These are phyloP conservation scores for Lagopus leucura DNA, from an alignment of 2,113 vertebrate genomes.

Conservation along the genomic window DNA sequence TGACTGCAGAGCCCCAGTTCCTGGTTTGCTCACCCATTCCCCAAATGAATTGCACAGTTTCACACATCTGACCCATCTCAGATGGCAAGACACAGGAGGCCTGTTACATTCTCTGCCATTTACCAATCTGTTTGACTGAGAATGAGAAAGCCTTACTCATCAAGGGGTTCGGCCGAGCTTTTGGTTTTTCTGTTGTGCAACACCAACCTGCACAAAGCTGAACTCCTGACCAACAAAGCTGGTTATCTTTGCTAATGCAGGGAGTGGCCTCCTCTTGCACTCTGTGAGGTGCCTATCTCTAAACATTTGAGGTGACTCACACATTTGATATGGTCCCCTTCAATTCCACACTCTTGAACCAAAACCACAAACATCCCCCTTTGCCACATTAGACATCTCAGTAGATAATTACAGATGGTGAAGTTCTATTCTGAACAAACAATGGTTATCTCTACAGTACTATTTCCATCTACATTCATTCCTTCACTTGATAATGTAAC, in stretches of 20 bases:
- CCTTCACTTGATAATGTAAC: background rate
- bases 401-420: background rate
- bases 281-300: background rate
- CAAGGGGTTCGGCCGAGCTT: constrained; percentile 13
- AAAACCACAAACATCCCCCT: background rate
- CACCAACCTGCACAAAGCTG: background rate
- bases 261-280: constrained; percentile 29
- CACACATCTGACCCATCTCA: background rate
- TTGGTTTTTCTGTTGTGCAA: constrained; percentile 53
- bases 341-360: background rate
- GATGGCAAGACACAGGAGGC: accelerated
- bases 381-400: background rate
- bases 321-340: background rate
- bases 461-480: background rate
- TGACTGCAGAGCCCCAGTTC: background rate
- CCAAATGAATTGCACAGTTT: background rate
- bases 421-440: background rate
- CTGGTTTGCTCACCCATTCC: background rate
- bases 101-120: background rate
- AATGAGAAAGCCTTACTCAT: constrained; percentile 59
- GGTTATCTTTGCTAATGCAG: constrained; percentile 23
- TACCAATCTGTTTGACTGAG: background rate
- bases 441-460: background rate
- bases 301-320: background rate
- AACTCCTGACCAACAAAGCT: background rate